Percentiles rank a stretch among this genome's conserved stretches.
These are phyloP conservation scores for Malurus alboscapulatus DNA, from an alignment of 2,113 vertebrate species.

Conservation along the genomic window DNA sequence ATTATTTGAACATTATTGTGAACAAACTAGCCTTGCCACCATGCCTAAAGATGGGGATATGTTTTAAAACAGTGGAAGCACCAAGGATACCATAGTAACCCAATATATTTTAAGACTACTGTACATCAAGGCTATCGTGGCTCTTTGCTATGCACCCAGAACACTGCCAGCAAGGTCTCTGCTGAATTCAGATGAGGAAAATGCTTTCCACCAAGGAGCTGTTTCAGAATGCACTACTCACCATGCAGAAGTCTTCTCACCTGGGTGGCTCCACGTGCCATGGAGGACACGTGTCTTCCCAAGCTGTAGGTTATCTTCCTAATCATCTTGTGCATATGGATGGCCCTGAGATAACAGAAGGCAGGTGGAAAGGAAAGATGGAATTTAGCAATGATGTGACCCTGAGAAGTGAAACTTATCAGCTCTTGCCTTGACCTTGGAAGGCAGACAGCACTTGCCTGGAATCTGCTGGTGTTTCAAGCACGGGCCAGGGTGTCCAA, in stretches of 20 bases:
- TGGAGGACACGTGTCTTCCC: not conserved
- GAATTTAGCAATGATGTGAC: not conserved
- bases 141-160: not conserved
- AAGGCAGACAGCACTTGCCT: not conserved
- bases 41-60: not conserved
- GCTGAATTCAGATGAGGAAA: not conserved
- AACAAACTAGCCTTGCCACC: not conserved
- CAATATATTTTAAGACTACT: not conserved
- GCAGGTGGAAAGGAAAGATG: not conserved
- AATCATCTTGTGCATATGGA: not conserved
- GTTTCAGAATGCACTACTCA: constrained; percentile 39
- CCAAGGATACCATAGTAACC: not conserved
- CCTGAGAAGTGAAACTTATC: not conserved
- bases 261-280: not conserved
- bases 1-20: not conserved
- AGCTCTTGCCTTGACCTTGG: not conserved
- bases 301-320: not conserved
- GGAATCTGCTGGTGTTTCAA: not conserved
- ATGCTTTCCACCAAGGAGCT: not conserved
- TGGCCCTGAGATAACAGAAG: not conserved
- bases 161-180: not conserved
- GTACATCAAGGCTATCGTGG: not conserved
- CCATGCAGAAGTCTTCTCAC: constrained; percentile 61
- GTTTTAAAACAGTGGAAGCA: not conserved
- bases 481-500: not conserved